phyloP scores from a whole-genome alignment of 2,113 vertebrate species.

The Hippopotamus amphibius region DNA sequence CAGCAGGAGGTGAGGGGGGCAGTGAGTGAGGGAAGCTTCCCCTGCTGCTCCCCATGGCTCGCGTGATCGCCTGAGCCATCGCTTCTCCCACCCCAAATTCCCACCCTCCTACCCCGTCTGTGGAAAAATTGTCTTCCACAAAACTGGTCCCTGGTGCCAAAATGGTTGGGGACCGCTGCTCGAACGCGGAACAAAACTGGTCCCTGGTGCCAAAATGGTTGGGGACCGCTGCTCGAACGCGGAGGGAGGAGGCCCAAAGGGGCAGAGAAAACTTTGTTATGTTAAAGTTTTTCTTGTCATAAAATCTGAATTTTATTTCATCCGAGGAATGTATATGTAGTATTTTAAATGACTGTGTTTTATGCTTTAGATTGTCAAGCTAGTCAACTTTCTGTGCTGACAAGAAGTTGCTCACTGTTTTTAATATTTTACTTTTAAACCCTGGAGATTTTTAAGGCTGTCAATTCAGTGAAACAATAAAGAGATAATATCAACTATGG shows the following conservation, averaged over 20 bases:
- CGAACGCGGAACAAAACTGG: too few relatives aligned
- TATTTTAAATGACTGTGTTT: not conserved
- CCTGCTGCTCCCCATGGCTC: too few relatives aligned
- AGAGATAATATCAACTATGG: not conserved
- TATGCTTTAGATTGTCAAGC: not conserved
- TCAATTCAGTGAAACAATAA: constrained; percentile 20
- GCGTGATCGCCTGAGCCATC: too few relatives aligned
- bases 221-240: too few relatives aligned
- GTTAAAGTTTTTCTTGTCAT: not conserved
- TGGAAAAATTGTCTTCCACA: too few relatives aligned
- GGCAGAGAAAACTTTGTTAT: not conserved
- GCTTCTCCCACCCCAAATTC: too few relatives aligned
- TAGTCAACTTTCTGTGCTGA: not conserved
- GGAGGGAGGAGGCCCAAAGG: not conserved
- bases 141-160: too few relatives aligned
- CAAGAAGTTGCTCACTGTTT: not conserved
- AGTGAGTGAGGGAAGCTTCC: too few relatives aligned
- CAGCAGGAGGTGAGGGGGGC: too few relatives aligned
- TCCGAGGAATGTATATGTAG: not conserved
- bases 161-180: too few relatives aligned
- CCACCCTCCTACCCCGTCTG: too few relatives aligned
- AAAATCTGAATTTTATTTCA: not conserved
- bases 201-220: too few relatives aligned
- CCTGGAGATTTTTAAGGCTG: not conserved
- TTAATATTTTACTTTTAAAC: constrained; percentile 24